Percentiles rank a stretch among this genome's conserved stretches.
phyloP scores from a whole-genome alignment of 2,113 vertebrate genomes.

The Chinchilla lanigera region DNA sequence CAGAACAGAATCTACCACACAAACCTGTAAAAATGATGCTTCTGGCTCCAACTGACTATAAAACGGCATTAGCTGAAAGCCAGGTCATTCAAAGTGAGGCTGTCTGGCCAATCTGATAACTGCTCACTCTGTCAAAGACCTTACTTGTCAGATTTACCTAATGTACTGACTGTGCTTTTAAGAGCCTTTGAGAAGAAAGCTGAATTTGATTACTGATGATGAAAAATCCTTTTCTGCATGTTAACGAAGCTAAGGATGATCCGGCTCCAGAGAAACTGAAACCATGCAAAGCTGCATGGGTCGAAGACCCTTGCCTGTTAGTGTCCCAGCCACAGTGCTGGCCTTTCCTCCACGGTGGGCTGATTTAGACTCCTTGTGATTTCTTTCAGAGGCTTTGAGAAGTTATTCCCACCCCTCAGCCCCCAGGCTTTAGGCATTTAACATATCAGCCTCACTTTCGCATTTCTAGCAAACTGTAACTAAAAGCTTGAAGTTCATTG shows the following conservation, averaged over 20 bases:
- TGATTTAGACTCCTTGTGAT: not conserved
- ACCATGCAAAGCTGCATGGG: rapidly evolving
- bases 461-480: not conserved
- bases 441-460: not conserved
- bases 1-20: not conserved
- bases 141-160: constrained; percentile 25
- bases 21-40: not conserved
- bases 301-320: not conserved
- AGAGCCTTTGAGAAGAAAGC: not conserved
- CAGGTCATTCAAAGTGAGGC: not conserved
- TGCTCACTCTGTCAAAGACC: constrained; percentile 15
- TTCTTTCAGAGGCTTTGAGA: not conserved
- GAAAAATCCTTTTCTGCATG: not conserved
- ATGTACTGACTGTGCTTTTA: not conserved
- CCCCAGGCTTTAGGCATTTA: not conserved
- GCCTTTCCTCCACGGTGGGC: not conserved
- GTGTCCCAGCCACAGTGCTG: not conserved
- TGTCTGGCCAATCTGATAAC: not conserved
- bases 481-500: not conserved
- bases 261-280: not conserved
- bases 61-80: not conserved
- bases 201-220: not conserved
- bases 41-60: not conserved
- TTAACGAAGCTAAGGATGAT: not conserved
- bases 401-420: not conserved